Base-by-base conservation (phyloP, 2,113 vertebrate genomes). In the Labeo catla region DNA sequence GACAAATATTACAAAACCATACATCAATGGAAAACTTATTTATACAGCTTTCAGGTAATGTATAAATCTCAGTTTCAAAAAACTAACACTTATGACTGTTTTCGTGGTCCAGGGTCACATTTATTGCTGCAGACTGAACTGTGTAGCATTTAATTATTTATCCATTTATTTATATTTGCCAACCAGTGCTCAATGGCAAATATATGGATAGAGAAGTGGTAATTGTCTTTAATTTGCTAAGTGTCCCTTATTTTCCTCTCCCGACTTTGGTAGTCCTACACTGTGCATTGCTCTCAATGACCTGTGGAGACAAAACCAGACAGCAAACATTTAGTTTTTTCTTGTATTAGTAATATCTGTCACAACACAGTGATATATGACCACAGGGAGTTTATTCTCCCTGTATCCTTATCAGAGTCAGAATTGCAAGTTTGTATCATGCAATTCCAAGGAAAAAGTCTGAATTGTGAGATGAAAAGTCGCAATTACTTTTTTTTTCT, bases 341-440 rank as follows among this genome's bases (percentile, higher is more conserved):
- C 21, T 54, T 77, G 1, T 36, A 34, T 76, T 16, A 52, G 13
- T 34, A 52, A 49, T 76, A 34, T 52, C 47, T 34, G 49, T 52
- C 74, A 77, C 49, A 77, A 54, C 23, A 47, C 49, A 76, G 47
- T 6, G 28, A 77, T 28, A 47, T n/a, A 50, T 77, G 74, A 52
- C 49, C 23, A 52, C 21, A 54, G 74, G 49, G 36, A 72, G 49
- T 52, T 76, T 52, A 52, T 52, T 52, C 74, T 34, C 49, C n/a
- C 12, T 0, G 49, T 76, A 23, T 76, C 74, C 23, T 54, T 77
- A 36, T 52, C 74, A n/a, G n/a, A n/a, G n/a, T n/a, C n/a, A n/a
- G n/a, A n/a, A n/a, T n/a, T 28, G 28, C 28, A 28, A 28, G 28
- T 28, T 28, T 28, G 28, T 28, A 28, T 28, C 28, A 28, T 28